Percentiles rank a stretch among this genome's conserved stretches.
phyloP scores from a whole-genome alignment of 2,797 vertebrate genomes.

The Alectoris magna region DNA sequence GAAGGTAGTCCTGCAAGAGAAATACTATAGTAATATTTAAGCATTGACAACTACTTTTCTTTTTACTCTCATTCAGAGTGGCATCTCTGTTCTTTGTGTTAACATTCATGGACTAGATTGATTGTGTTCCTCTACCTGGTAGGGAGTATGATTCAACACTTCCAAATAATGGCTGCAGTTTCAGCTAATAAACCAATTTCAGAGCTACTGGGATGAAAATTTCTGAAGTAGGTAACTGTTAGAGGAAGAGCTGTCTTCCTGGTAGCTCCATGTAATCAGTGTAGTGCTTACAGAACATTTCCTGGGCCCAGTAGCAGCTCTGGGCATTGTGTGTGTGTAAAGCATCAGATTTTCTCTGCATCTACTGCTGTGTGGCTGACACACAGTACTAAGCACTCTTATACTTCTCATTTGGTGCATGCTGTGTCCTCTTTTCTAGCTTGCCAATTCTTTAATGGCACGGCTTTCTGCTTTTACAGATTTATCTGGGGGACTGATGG shows the following conservation, averaged over 20 bases:
- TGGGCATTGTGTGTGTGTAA: neutral
- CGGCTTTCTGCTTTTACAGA: neutral
- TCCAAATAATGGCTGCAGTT: neutral
- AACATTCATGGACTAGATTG: neutral
- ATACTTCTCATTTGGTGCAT: neutral
- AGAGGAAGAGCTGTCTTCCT: neutral
- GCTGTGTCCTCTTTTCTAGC: neutral
- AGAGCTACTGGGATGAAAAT: neutral
- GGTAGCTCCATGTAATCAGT: neutral
- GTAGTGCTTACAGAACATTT: neutral
- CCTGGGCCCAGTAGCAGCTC: neutral
- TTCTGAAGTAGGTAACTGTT: neutral
- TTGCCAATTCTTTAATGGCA: neutral
- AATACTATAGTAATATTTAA: neutral
- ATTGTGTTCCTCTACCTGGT: neutral
- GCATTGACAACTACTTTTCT: neutral
- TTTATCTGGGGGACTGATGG: neutral
- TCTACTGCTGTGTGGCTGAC: neutral
- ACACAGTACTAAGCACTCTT: neutral
- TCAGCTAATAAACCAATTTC: neutral
- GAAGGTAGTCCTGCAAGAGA: neutral
- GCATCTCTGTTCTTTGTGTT: neutral
- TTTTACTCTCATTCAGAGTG: neutral
- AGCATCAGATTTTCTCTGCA: neutral
- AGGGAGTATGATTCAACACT: neutral